Percentiles rank a stretch among this genome's conserved stretches.
Conservation (phyloP, 2,888 invertebrate genomes). For the Apomyelois bistriatella region DNA sequence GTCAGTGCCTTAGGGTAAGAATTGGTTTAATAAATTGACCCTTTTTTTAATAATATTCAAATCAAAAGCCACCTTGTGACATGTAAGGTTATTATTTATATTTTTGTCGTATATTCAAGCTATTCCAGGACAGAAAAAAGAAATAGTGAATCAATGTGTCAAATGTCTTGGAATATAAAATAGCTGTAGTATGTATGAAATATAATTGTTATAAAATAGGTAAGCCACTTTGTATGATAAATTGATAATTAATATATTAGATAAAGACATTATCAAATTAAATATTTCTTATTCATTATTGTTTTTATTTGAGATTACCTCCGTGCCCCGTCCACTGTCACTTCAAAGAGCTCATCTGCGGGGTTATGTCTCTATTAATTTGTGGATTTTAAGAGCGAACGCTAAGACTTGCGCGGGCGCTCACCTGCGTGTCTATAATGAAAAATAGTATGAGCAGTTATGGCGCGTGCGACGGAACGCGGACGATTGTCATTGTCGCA, state of each 20-base stretch:
- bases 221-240: conserved; percentile 75
- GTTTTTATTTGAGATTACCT: too few species aligned
- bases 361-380: too few species aligned
- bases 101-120: conserved; percentile 33
- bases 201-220: conserved; percentile 50
- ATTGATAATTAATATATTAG: conserved; percentile 49
- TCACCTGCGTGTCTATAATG: too few species aligned
- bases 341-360: too few species aligned
- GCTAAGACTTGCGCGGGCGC: too few species aligned
- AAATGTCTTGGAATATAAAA: conserved; percentile 56
- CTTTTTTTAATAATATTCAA: conserved; percentile 47
- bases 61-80: conserved; percentile 45
- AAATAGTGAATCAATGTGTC: conserved; percentile 56
- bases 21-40: conserved; percentile 55
- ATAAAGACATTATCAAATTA: conserved; percentile 76
- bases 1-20: conserved; percentile 75
- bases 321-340: too few species aligned
- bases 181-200: conserved; percentile 39
- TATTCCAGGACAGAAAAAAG: conserved; percentile 23
- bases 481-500: too few species aligned
- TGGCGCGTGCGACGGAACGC: too few species aligned
- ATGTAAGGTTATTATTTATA: conserved; percentile 30
- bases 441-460: too few species aligned
- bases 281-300: conserved; percentile 47
- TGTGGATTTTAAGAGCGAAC: too few species aligned